Evolutionary conservation across 2,113 vertebrate genomes (phyloP).

Genomic region (Epinephelus lanceolatus): DNA sequence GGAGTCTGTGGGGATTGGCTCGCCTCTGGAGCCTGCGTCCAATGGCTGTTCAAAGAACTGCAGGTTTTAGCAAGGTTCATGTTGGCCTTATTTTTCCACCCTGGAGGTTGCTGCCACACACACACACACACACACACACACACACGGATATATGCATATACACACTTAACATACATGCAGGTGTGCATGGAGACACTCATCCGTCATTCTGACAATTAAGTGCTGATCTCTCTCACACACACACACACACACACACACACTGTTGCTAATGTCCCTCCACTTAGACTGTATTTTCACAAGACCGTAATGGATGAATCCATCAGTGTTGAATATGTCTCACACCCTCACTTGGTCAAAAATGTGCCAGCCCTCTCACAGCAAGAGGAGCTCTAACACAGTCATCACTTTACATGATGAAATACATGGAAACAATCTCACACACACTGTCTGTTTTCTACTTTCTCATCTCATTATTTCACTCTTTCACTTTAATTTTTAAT

Average conservation of each 20-base stretch:
- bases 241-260: constrained; percentile 10
- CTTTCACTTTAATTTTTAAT: background rate
- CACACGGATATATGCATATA: too few relatives aligned
- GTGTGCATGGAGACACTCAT: constrained; percentile 35
- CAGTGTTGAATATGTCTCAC: constrained; percentile 65
- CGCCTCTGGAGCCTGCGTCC: too few relatives aligned
- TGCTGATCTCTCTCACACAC: background rate
- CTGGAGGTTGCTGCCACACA: too few relatives aligned
- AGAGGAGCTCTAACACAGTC: constrained; percentile 22
- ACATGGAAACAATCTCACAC: background rate
- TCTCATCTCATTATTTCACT: background rate
- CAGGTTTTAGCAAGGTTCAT: too few relatives aligned
- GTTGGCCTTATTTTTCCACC: too few relatives aligned
- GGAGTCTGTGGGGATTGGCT: too few relatives aligned
- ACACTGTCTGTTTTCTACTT: background rate
- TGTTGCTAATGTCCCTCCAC: constrained; percentile 45
- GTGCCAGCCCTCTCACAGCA: constrained; percentile 25
- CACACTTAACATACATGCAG: background rate
- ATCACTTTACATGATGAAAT: constrained; percentile 46
- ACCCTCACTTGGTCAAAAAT: constrained; percentile 50
- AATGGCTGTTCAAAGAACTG: too few relatives aligned
- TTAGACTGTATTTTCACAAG: constrained; percentile 60
- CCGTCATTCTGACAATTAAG: constrained; percentile 49
- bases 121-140: background rate
- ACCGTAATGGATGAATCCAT: constrained; percentile 68